Base-by-base conservation (phyloP, 2,888 invertebrate genomes). In the Drosophila nr. fundita region DNA sequence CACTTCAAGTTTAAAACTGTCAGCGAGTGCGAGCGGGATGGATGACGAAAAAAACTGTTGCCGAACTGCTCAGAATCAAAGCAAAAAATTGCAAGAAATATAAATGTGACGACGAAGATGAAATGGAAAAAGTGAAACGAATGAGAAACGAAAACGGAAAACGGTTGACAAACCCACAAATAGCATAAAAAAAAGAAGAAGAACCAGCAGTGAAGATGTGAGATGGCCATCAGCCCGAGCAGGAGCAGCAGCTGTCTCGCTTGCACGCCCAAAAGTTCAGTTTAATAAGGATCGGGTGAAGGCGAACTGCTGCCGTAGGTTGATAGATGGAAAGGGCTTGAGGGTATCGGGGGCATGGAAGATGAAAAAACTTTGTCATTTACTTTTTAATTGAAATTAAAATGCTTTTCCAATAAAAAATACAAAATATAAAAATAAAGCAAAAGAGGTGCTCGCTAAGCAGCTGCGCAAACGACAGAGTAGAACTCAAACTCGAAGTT, bases 371-470 rank as follows among this genome's bases (percentile, higher is more conserved):
- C 71, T 85, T 89, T 88, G 90, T 90, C 87, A 87, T 87, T 90
- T 87, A 83, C 90, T 87, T 90, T 87, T 89, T 90, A 87, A 87
- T 89, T 89, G 89, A 87, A 89, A 87, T 87, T 89, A 87, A 87
- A 87, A 89, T 90, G 90, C 70, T 88, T 89, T 88, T 83, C 82
- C 87, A 85, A 88, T 86, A 55, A 55, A 27, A 55, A 55, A 55
- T 45, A 83, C 76, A 78, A 84, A 78, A 82, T 29, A 73, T 77
- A 68, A 63, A 80, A 70, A 74, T 70, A 72, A 71, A 71, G 50
- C 58, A 82, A 79, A 70, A 66, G 34, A 68, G 53, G 40, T 55
- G 30, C 30, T 54, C 64, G 60, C 69, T 68, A 80, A 78, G 82
- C 85, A 84, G 85, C 87, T 89, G 84, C 81, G 83, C 82, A 89